A percentile compares a stretch with the other conserved stretches of the same genome.
These are phyloP conservation scores for Chloroceryle inda DNA, from an alignment of 2,797 vertebrate genomes.

Conservation along the genomic window DNA sequence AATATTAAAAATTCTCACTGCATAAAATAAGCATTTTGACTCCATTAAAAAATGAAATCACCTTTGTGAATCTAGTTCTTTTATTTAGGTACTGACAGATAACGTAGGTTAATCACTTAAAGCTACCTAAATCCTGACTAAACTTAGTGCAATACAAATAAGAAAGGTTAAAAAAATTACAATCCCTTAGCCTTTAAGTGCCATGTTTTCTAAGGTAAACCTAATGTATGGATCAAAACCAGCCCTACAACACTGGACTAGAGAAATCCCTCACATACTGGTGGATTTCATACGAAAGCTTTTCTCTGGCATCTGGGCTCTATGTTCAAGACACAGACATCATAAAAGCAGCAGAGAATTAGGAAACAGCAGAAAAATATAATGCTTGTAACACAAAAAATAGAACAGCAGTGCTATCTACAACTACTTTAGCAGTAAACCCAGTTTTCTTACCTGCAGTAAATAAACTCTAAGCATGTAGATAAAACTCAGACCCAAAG, in stretches of 20 bases:
- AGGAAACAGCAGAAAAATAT: not conserved
- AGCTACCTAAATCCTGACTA: not conserved
- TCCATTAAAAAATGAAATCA: not conserved
- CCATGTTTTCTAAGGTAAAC: not conserved
- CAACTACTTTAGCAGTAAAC: not conserved
- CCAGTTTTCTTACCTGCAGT: slow-evolving; percentile 87
- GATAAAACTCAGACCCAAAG: slow-evolving; percentile 90
- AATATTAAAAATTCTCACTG: not conserved
- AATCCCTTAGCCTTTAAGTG: not conserved
- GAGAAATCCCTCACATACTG: not conserved
- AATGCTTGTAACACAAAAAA: not conserved
- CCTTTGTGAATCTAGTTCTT: not conserved
- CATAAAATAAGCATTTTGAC: not conserved
- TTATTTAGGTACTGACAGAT: not conserved
- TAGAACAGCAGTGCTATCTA: not conserved
- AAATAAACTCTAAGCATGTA: slow-evolving; percentile 99
- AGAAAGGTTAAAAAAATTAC: not conserved
- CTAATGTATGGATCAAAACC: not conserved
- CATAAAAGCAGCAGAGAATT: not conserved
- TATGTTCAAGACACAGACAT: not conserved
- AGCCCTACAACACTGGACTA: not conserved
- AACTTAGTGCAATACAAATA: not conserved
- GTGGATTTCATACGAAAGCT: not conserved
- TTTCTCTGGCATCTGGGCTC: not conserved
- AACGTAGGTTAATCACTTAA: not conserved